A percentile compares a stretch with the other conserved stretches of the same genome.
These are phyloP conservation scores for Echinarachnius parma DNA, from an alignment of 53 echinoderm and acorn worm species.

Conservation along the genomic window DNA sequence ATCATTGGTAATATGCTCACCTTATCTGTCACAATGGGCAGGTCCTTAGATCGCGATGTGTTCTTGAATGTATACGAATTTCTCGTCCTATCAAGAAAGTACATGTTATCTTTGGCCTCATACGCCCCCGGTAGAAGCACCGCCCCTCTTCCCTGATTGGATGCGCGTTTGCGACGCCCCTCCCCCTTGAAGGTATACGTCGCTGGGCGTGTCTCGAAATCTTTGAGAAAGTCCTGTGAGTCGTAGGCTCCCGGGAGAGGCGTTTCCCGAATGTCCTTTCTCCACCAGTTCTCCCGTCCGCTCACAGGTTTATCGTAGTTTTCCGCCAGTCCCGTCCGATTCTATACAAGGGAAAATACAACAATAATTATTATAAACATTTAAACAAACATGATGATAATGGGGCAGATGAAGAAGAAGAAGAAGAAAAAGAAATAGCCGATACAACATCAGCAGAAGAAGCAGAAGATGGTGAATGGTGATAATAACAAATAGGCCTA, in stretches of 20 bases:
- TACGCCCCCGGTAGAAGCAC: slow-evolving; percentile 88
- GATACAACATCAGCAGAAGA: no score
- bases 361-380: not conserved
- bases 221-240: slow-evolving; percentile 64
- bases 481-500: no score
- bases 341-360: slow-evolving; percentile 23
- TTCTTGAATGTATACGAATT: slow-evolving; percentile 92
- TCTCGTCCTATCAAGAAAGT: slow-evolving; percentile 63
- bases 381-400: no score
- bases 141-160: slow-evolving; percentile 63
- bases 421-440: no score
- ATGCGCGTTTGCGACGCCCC: slow-evolving; percentile 74
- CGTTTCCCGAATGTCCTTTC: slow-evolving; percentile 84
- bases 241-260: slow-evolving; percentile 90
- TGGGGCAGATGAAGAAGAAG: no score
- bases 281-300: slow-evolving; percentile 90
- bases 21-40: slow-evolving; percentile 90
- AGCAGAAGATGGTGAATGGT: no score
- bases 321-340: slow-evolving; percentile 63
- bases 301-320: slow-evolving; percentile 76
- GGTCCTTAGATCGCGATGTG: slow-evolving; percentile 65
- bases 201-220: slow-evolving; percentile 75
- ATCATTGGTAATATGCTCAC: slow-evolving; percentile 29
- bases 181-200: slow-evolving; percentile 93
- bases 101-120: slow-evolving; percentile 61